Conservation (phyloP, 2,888 invertebrate genomes). For the Lasius platythorax region DNA sequence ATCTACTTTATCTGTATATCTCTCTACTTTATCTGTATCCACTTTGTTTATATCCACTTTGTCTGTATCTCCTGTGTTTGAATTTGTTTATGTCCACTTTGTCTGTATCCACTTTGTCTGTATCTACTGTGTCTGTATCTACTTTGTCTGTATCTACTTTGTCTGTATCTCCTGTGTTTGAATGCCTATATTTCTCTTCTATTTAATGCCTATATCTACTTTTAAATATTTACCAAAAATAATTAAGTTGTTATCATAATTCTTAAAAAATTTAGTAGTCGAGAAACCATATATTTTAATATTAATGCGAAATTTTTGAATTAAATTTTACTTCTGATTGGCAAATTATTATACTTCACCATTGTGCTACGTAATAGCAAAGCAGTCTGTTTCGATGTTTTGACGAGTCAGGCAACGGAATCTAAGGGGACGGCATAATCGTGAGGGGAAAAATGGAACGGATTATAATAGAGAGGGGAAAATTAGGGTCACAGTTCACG, state of each 20-base stretch:
- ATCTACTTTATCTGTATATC: background rate
- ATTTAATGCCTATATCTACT: too few relatives aligned
- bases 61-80: too few relatives aligned
- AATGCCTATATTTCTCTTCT: too few relatives aligned
- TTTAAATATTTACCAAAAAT: background rate
- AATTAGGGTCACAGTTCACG: constrained; percentile 74
- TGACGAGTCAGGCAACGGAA: constrained; percentile 44
- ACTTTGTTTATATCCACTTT: background rate
- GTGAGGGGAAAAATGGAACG: constrained; percentile 52
- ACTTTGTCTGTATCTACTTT: too few relatives aligned
- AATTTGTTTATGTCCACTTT: too few relatives aligned
- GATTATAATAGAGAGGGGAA: constrained; percentile 54
- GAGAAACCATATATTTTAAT: background rate
- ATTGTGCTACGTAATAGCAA: constrained; percentile 3
- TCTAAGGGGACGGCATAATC: constrained; percentile 3
- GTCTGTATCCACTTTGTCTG: too few relatives aligned
- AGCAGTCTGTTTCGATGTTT: constrained; percentile 15
- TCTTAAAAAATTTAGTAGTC: background rate
- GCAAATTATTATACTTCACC: background rate
- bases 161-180: too few relatives aligned
- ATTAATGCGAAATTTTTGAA: background rate
- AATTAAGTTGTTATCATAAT: background rate
- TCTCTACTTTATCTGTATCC: background rate
- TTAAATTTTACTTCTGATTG: background rate
- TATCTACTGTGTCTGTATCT: too few relatives aligned